Base-by-base conservation (phyloP, 1,140 invertebrate genomes). In the Drosophila obscura region DNA sequence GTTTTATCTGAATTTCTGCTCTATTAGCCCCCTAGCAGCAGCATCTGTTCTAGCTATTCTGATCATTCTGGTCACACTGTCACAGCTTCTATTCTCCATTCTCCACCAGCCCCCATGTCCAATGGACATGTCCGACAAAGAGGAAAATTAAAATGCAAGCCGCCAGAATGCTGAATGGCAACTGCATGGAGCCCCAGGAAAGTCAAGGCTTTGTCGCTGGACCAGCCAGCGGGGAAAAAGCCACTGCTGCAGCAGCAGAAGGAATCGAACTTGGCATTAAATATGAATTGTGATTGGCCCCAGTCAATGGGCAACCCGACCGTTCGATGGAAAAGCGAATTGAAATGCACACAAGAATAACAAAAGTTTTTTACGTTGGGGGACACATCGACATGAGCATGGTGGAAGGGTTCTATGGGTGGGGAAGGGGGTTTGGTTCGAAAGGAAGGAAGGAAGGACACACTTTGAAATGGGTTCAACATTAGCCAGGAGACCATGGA, bases 391-490 rank as follows among this genome's bases (percentile, higher is more conserved):
- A 39, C 35, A 56, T 56, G 31, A 19, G 1, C 19, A 19, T 19
- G 64, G 35, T 41, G 51, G 31, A 56, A 57, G 63, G 50, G 55
- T 46, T 65, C 28, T 28, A 8, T 15, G 24, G 2, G 13, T 19
- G 45, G 31, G 5, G 6, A 19, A 19, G 15, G 19, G 24, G 15
- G 39, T n/a, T 41, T 31, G 53, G 8, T 11, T 35, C 31, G 31
- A 11, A 9, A 8, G 62, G 53, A 62, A 57, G n/a, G n/a, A n/a
- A 51, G 63, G 67, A 71, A 71, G 74, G 74, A 69, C 73, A 77
- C 59, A 77, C 73, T 77, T 77, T 77, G 74, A 77, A 77, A 77
- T 77, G 73, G 74, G 74, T 77, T 77, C 73, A 77, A 58, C 73
- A 77, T 77, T 69, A 71, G 63, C 62, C 72, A 39, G 44, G 26